Conservation (phyloP, 1,140 invertebrate genomes). For the Lepidostoma basale region DNA sequence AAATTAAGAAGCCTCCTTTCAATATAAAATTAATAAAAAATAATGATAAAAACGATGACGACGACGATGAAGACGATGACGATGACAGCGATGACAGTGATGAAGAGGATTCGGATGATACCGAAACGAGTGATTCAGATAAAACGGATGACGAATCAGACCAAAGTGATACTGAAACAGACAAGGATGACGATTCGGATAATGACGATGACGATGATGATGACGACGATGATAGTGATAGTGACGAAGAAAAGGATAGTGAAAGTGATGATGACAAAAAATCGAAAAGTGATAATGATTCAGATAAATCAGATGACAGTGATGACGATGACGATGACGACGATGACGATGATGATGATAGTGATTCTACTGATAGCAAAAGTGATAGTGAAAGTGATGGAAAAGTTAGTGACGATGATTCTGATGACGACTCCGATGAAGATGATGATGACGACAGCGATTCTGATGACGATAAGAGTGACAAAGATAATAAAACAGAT, state of each 20-base stretch:
- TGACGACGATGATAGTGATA: slow-evolving; percentile 33
- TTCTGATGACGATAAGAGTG: slow-evolving; percentile 40
- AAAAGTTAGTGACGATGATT: slow-evolving; percentile 32
- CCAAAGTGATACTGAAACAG: slow-evolving; percentile 33
- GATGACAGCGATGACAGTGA: slow-evolving; percentile 47
- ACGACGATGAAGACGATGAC: slow-evolving; percentile 37
- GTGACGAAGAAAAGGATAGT: slow-evolving; percentile 31
- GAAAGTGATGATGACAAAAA: slow-evolving; percentile 18
- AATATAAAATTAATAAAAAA: slow-evolving; percentile 27
- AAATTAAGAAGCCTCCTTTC: slow-evolving; percentile 24
- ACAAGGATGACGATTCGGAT: slow-evolving; percentile 33
- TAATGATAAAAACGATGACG: slow-evolving; percentile 32
- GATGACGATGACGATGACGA: slow-evolving; percentile 37
- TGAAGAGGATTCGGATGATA: slow-evolving; percentile 27
- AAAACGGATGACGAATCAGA: slow-evolving; percentile 40
- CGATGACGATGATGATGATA: slow-evolving; percentile 26
- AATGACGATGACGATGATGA: slow-evolving; percentile 37
- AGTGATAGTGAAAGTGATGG: slow-evolving; percentile 38
- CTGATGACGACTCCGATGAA: slow-evolving; percentile 27
- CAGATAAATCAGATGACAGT: slow-evolving; percentile 42
- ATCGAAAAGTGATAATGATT: slow-evolving; percentile 24
- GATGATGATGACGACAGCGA: slow-evolving; percentile 39
- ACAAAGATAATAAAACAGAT: slow-evolving; percentile 32
- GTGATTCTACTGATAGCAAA: slow-evolving; percentile 29
- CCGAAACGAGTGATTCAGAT: slow-evolving; percentile 44